Base-by-base conservation (phyloP, 2,113 vertebrate genomes). In the Protobothrops flavoviridis region DNA sequence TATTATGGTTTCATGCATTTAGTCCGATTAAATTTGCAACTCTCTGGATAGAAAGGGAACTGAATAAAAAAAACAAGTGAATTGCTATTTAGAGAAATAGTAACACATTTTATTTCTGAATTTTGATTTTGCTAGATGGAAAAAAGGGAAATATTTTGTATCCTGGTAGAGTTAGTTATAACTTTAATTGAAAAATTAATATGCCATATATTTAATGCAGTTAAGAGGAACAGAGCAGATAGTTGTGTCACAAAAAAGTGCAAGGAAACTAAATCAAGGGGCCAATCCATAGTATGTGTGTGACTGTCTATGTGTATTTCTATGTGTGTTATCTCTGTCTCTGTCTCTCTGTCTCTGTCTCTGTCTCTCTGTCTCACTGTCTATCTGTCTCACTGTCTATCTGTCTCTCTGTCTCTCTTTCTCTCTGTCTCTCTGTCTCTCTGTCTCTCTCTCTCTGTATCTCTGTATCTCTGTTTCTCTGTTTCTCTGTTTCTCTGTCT, bases 401-500 rank as follows among this genome's bases (percentile, higher is more conserved):
- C 7, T 48, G 0, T 45, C 45, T 64, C 0, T 29, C 59, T 29
- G 10, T 29, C 29, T 29, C 26, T 29, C 0, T 29, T 3, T 61
- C 10, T 61, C 45, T 48, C 1, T 50, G 1, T 50, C 8, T 50
- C 0, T 50, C 0, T 48, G 0, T 48, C 5, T 48, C 0, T 48
- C 45, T 48, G 1, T 50, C 7, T 50, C 8, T 50, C 8, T 50
- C 0, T 50, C 0, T 48, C 45, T 48, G 5, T 48, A 5, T 50
- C 8, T 50, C 48, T 48, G 0, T n/a, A n/a, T 45, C 45, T 45
- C 45, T 45, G 0, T 45, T 3, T 45, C 45, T 45, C 45, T 45
- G 3, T 45, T 0, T 45, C 3, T 45, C 45, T 45, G 0, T 45
- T 0, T 45, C 45, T 48, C 45, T 48, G 4, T 48, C 45, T 48